These are phyloP conservation scores for Polypedilum pembai DNA, from an alignment of 1,140 invertebrate species.

Conservation along the genomic window DNA sequence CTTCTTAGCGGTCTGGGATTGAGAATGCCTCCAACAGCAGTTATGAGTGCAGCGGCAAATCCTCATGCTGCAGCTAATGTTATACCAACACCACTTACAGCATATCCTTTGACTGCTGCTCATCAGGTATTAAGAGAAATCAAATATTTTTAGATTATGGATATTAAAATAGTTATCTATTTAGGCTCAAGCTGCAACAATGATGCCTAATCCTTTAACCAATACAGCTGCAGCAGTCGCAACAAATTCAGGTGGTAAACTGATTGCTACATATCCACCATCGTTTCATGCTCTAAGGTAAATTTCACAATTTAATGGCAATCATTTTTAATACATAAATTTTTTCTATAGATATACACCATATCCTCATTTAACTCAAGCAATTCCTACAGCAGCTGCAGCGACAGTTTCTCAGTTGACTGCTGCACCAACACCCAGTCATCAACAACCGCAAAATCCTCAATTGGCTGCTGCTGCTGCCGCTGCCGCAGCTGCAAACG, in stretches of 20 bases:
- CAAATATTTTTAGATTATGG: slow-evolving; percentile 31
- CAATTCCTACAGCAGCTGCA: slow-evolving; percentile 37
- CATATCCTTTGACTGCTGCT: slow-evolving; percentile 53
- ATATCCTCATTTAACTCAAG: slow-evolving; percentile 41
- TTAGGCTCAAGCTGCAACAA: slow-evolving; percentile 44
- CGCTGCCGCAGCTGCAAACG: slow-evolving; percentile 50
- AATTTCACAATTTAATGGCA: slow-evolving; percentile 29
- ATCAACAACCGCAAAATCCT: slow-evolving; percentile 18
- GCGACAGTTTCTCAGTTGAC: slow-evolving; percentile 44
- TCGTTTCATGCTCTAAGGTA: slow-evolving; percentile 41
- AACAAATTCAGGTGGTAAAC: slow-evolving; percentile 51
- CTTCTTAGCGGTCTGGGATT: slow-evolving; percentile 62
- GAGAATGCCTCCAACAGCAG: slow-evolving; percentile 47
- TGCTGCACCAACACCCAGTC: slow-evolving; percentile 41
- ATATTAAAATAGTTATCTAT: slow-evolving; percentile 29
- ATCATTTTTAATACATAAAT: not conserved
- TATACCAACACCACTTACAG: slow-evolving; percentile 49
- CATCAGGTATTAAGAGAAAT: slow-evolving; percentile 45
- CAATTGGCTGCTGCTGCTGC: slow-evolving; percentile 45
- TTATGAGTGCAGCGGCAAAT: slow-evolving; percentile 45
- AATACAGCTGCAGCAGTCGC: slow-evolving; percentile 48
- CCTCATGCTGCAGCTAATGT: slow-evolving; percentile 45
- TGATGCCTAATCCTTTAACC: slow-evolving; percentile 37
- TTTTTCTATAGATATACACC: slow-evolving; percentile 39
- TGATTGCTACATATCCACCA: slow-evolving; percentile 56